Base-by-base conservation (phyloP, 2,888 invertebrate species). In the Diadromus collaris region DNA sequence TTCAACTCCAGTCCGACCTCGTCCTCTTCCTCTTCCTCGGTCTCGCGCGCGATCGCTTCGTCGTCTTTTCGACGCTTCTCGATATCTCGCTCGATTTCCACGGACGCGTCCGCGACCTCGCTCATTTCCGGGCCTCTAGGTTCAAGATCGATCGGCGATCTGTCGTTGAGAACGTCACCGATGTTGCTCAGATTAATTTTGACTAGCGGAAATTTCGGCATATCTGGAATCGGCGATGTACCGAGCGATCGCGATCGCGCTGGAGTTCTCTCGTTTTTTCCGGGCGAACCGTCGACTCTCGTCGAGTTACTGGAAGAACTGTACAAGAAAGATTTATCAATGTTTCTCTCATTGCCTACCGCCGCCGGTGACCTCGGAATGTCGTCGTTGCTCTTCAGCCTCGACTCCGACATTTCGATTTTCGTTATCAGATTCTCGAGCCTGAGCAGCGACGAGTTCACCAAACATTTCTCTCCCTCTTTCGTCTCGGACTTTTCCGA, bases 401-500 rank as follows among this genome's bases (percentile, higher is more conserved):
- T 67, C 6, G 56, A 60, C 16, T 76, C 75, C 1, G 88, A 85
- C 51, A 83, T 86, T 9, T 90, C 89, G n/a, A 90, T 89, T 61
- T 88, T 89, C 0, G 89, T 89, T 19, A 90, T 86, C 73, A 90
- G 85, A 73, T 89, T 89, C 41, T 90, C 90, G 1, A 90, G 81
- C 67, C 88, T 86, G 2, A 90, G 79, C 4, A 90, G 79, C 80
- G 90, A 90, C n/a, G 90, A 89, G 76, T 90, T 90, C 3, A 88
- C 63, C 9, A 90, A 78, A 80, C 89, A 87, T 5, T 88, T 88
- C 64, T 89, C 90, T 3, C 90, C 90, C 56, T 87, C 86, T 24
- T 87, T 86, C 0, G 89, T 90, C 63, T 90, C 89, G 0, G 86
- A 85, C 78, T 90, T 90, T 54, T 89, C 90, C 0, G 90, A 90